phyloP scores from a whole-genome alignment of 1,140 invertebrate species.

The Drosophila melanogaster region DNA sequence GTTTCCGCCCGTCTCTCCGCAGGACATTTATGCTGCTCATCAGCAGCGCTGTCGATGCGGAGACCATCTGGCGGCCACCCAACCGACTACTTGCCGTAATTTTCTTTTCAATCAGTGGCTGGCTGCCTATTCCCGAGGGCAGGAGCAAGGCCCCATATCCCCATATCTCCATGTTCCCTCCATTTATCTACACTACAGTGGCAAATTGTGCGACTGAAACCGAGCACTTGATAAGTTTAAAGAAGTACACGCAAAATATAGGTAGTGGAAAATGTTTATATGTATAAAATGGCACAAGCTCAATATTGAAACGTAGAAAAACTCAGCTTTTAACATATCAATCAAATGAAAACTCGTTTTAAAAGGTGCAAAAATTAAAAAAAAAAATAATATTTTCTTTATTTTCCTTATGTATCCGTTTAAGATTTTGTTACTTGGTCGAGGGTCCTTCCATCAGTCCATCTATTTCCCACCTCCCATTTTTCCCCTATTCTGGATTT shows the following conservation, averaged over 20 bases:
- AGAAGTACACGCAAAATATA: background rate
- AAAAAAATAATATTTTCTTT: background rate
- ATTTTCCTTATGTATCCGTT: slow-evolving; percentile 7
- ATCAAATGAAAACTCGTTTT: background rate
- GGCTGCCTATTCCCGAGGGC: slow-evolving; percentile 53
- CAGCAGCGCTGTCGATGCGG: slow-evolving; percentile 40
- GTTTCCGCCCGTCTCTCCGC: slow-evolving; percentile 50
- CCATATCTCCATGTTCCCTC: background rate
- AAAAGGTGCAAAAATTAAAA: background rate
- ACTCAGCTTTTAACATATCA: no score
- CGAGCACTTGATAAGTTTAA: slow-evolving; percentile 5
- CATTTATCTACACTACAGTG: slow-evolving; percentile 23
- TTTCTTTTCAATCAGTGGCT: slow-evolving; percentile 79
- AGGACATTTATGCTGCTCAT: slow-evolving; percentile 72
- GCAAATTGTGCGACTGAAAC: slow-evolving; percentile 56
- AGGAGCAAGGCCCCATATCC: slow-evolving; percentile 6
- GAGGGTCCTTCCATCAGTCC: slow-evolving; percentile 20
- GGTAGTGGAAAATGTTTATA: background rate
- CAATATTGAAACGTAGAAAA: background rate
- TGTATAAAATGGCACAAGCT: background rate
- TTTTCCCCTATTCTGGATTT: slow-evolving; percentile 32
- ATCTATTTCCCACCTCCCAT: background rate
- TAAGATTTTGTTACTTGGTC: slow-evolving; percentile 9
- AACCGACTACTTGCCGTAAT: slow-evolving; percentile 72
- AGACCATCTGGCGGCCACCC: slow-evolving; percentile 54